Conservation (phyloP, 2,113 vertebrate species). For the Pelecanus crispus region DNA sequence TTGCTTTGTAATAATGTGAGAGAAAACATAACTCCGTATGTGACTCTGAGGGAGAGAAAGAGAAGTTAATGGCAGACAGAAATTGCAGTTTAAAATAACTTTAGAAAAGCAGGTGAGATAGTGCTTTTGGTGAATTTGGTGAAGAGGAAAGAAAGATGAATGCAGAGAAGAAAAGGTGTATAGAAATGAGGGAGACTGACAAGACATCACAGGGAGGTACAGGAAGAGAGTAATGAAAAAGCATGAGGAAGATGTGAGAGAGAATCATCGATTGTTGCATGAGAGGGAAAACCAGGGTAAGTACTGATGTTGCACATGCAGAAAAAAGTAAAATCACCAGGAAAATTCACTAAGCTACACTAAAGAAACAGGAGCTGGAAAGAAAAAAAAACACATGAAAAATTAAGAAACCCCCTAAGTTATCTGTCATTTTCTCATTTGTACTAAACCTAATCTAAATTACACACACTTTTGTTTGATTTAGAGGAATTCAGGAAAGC, state of each 20-base stretch:
- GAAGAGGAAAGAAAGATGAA: not conserved
- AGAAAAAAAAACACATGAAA: not conserved
- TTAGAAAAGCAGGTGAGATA: not conserved
- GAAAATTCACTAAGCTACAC: not conserved
- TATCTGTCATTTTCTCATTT: not conserved
- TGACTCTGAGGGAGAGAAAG: not conserved
- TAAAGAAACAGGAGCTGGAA: not conserved
- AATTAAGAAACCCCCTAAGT: not conserved
- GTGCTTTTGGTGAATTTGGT: not conserved
- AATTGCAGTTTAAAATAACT: not conserved
- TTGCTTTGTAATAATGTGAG: not conserved
- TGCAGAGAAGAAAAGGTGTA: not conserved
- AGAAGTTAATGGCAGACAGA: not conserved
- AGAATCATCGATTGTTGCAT: not conserved
- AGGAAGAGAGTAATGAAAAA: not conserved
- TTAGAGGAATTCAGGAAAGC: not conserved
- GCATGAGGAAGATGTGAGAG: not conserved
- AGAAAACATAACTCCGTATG: not conserved
- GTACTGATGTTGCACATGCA: not conserved
- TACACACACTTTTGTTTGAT: not conserved
- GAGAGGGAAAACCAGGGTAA: not conserved
- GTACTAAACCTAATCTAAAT: not conserved
- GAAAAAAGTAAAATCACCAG: not conserved
- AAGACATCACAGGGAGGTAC: not conserved
- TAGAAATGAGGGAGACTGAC: not conserved